Evolutionary conservation across 2,888 invertebrate species (phyloP), one percentile per base, ranked within the genome.

Genomic region (Ophion ventricosus): DNA sequence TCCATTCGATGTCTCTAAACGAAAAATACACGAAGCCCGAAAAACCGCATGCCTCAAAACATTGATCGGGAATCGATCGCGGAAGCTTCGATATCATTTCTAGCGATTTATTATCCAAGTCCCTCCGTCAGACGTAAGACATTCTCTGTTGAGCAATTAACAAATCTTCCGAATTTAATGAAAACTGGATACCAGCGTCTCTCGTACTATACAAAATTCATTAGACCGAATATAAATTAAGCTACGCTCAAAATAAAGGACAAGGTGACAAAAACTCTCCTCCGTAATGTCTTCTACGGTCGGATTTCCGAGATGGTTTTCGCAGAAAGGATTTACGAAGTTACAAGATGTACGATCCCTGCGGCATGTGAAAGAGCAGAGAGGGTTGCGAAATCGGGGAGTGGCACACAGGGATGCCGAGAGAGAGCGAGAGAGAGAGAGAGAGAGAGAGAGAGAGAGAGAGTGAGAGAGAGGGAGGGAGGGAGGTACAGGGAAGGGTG

Each of bases 311-410:
- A 59, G 59, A 59, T 8, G 23, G 57, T 59, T 23, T 57, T 14
- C 11, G 14, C 5, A 54, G 35, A 57, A 43, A 59, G 59, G 25
- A 59, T 25, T 43, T 26, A 10, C 26, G 26, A 57, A n/a, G n/a
- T 59, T 67, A 25, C 57, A 77, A 40, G 76, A 67, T 77, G 67
- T 25, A 43, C 57, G 76, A 43, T 23, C 17, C 67, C 43, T 66
- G 57, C 40, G 59, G 40, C 57, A 20, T 75, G 10, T 54, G 49
- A 75, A 75, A 14, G 14, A 7, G 17, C 7, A 26, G 23, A 29
- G 29, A 49, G 7, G 49, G 26, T 72, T 63, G 70, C n/a, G 57
- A 74, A 79, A 56, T 57, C 56, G 29, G 79, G 69, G 83, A 69
- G 70, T 76, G 70, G 56, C 57, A 57, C 20, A 57, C 61, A n/a